Base-by-base conservation (phyloP, 1,140 invertebrate species). In the Idris sp. region DNA sequence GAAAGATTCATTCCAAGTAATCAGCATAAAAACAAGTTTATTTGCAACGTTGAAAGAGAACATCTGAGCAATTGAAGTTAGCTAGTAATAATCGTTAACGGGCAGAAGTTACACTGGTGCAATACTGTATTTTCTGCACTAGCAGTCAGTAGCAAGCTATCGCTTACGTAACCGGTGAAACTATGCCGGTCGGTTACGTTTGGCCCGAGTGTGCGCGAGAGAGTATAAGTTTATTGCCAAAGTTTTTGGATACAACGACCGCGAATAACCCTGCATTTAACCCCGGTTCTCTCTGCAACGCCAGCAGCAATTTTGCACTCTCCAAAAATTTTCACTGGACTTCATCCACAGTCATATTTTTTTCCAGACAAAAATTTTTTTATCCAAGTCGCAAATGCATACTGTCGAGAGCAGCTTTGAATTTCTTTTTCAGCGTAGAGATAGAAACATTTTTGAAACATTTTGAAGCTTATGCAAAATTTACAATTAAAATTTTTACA, bases 181-280 rank as follows among this genome's bases (percentile, higher is more conserved):
- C 82, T 82, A 83, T 83, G 79, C 76, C 78, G 74, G 80, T 78
- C 77, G 77, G 75, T 78, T 80, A 78, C 79, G 80, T 79, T 79
- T 74, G 77, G 77, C 56, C 77, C 76, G 72, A 74, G 71, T 72
- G 61, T 74, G 73, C 74, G 67, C 78, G 78, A 76, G 82, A 80
- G 83, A 80, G 81, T 82, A 81, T 85, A 85, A 86, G 85, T 87
- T 87, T 86, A 87, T 87, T 87, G 86, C 86, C 86, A 87, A 87
- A 86, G 84, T 85, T 87, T 87, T 87, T 80, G 83, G 84, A 84
- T 80, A 84, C 86, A 86, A 86, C 83, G 86, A 87, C 86, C 85
- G 86, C 82, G 68, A 77, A 56, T 87, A 85, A 86, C 84, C 84
- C 84, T 86, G 82, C 76, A 67, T 65, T 74, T 71, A 71, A 46